These are phyloP conservation scores for Megaptera novaeangliae DNA, from an alignment of 2,113 vertebrate species.

Conservation along the genomic window DNA sequence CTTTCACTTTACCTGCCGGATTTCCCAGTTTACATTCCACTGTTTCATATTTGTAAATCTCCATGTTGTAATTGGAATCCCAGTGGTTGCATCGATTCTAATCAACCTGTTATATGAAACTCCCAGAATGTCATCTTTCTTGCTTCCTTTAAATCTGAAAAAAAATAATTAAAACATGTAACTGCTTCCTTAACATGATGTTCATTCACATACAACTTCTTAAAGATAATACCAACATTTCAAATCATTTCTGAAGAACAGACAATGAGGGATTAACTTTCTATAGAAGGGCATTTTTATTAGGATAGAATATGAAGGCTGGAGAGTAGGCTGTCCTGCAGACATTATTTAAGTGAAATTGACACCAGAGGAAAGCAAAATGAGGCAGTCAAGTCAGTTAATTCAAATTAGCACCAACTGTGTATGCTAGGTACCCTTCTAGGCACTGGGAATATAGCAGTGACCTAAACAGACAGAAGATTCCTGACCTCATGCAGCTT, in stretches of 20 bases:
- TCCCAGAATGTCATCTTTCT: slow-evolving; percentile 96
- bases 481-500: background rate
- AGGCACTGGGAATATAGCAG: background rate
- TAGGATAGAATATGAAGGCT: background rate
- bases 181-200: background rate
- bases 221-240: slow-evolving; percentile 6
- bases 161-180: background rate
- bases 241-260: background rate
- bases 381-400: background rate
- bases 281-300: background rate
- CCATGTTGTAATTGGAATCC: slow-evolving; percentile 94
- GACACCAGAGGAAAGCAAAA: background rate
- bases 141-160: slow-evolving; percentile 92
- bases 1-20: slow-evolving; percentile 87
- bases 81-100: slow-evolving; percentile 90
- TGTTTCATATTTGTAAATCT: slow-evolving; percentile 98
- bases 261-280: background rate
- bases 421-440: background rate
- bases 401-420: background rate
- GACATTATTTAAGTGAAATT: background rate
- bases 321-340: background rate
- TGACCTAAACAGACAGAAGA: background rate
- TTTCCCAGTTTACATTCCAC: slow-evolving; percentile 99
- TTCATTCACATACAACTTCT: background rate
- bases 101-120: slow-evolving; percentile 97